A percentile compares a stretch with the other conserved stretches of the same genome.
Evolutionary conservation across 2,797 vertebrate species (phyloP).

Genomic region (Poecilia velifera): DNA sequence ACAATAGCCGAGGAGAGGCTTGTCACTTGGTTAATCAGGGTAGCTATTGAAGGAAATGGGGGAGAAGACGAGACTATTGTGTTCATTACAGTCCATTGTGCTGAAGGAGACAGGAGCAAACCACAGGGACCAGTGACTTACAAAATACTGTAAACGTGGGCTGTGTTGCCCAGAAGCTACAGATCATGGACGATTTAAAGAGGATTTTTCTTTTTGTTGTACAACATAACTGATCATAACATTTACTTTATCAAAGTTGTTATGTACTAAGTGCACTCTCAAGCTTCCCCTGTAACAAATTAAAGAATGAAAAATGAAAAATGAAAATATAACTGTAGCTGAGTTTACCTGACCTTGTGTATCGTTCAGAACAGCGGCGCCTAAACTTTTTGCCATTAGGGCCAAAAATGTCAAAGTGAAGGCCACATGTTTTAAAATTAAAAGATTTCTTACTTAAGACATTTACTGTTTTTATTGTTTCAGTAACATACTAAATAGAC

Average conservation of each 20-base stretch:
- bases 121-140: slow-evolving; percentile 62
- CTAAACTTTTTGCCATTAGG: too few relatives aligned
- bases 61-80: slow-evolving; percentile 70
- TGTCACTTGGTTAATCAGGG: slow-evolving; percentile 73
- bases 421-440: too few relatives aligned
- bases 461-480: too few relatives aligned
- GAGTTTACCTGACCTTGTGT: neutral
- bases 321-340: neutral
- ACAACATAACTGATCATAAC: neutral
- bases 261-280: neutral
- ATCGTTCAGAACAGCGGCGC: neutral
- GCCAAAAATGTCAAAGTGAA: too few relatives aligned
- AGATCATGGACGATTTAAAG: neutral
- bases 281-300: neutral
- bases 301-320: neutral
- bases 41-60: slow-evolving; percentile 69
- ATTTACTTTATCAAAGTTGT: neutral
- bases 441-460: too few relatives aligned
- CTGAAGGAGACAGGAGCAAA: slow-evolving; percentile 58
- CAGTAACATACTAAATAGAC: too few relatives aligned
- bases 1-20: slow-evolving; percentile 67
- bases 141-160: slow-evolving; percentile 37
- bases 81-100: slow-evolving; percentile 43
- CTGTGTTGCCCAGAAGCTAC: neutral
- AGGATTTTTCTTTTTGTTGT: neutral